A percentile compares a stretch with the other conserved stretches of the same genome.
phyloP scores from a whole-genome alignment of 2,888 invertebrate genomes.

The Patella caerulea region DNA sequence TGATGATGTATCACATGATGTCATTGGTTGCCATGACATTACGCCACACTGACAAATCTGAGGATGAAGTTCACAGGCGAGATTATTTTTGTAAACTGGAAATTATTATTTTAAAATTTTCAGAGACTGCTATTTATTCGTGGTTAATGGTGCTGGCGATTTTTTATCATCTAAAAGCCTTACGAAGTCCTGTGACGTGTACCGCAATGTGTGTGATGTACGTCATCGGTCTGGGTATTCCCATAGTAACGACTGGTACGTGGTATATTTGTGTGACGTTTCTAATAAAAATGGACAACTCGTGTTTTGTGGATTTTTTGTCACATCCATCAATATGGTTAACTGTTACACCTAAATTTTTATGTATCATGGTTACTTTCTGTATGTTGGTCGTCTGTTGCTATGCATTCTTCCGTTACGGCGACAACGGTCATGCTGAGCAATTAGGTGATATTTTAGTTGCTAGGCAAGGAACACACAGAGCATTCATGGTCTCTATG shows the following conservation, averaged over 20 bases:
- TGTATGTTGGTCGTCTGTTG: conserved; percentile 4
- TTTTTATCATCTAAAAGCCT: conserved; percentile 13
- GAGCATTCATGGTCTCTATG: not conserved
- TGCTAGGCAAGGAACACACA: not conserved
- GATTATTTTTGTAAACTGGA: conserved; percentile 12
- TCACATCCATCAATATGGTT: conserved; percentile 1
- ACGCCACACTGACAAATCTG: conserved; percentile 12
- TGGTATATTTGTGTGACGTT: not conserved
- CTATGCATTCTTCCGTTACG: not conserved
- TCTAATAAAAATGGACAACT: not conserved
- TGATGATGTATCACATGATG: conserved; percentile 14
- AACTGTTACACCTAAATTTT: not conserved
- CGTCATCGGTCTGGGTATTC: conserved; percentile 2
- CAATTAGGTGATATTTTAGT: not conserved
- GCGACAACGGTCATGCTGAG: not conserved
- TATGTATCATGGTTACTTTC: not conserved
- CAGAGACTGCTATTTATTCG: conserved; percentile 20
- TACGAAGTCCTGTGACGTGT: not conserved
- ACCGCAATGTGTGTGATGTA: not conserved
- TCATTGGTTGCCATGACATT: conserved; percentile 22
- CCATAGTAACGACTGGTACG: not conserved
- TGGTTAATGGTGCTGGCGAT: conserved; percentile 23
- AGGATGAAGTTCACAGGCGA: conserved; percentile 12
- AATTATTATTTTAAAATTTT: conserved; percentile 10
- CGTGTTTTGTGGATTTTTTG: not conserved